These are phyloP conservation scores for Belonocnema kinseyi DNA, from an alignment of 1,140 invertebrate genomes.

Conservation along the genomic window DNA sequence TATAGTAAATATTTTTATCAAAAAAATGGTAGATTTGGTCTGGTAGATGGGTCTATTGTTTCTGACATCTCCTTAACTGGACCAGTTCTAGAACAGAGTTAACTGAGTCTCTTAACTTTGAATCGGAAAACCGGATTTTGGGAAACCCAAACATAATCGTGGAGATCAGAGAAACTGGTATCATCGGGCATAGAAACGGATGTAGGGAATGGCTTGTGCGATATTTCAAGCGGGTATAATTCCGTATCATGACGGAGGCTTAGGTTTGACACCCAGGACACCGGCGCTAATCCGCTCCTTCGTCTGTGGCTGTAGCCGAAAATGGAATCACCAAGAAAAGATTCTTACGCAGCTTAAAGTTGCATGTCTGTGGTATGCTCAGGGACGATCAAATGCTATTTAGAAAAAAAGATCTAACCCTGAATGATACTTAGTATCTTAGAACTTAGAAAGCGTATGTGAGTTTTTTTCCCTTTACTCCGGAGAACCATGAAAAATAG, in stretches of 20 bases:
- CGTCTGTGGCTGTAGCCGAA: conserved; percentile 39
- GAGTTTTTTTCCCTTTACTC: conserved; percentile 44
- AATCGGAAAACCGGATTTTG: conserved; percentile 37
- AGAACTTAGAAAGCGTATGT: conserved; percentile 36
- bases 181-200: conserved; percentile 9
- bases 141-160: conserved; percentile 25
- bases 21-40: neutral
- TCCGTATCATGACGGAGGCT: conserved; percentile 66
- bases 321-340: conserved; percentile 41
- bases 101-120: conserved; percentile 35
- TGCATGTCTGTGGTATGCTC: conserved; percentile 23
- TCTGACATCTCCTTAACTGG: neutral
- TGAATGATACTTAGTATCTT: conserved; percentile 30
- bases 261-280: conserved; percentile 64
- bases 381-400: conserved; percentile 32
- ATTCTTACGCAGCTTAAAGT: conserved; percentile 6
- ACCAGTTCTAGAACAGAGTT: conserved; percentile 33
- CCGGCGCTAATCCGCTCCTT: conserved; percentile 60
- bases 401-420: conserved; percentile 9
- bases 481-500: conserved; percentile 47
- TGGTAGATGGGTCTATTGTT: neutral
- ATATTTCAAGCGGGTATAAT: conserved; percentile 69
- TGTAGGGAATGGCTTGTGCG: conserved; percentile 43
- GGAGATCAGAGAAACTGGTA: conserved; percentile 13
- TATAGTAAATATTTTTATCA: too few species aligned